A percentile compares a stretch with the other conserved stretches of the same genome.
Evolutionary conservation across 2,113 vertebrate genomes (phyloP).

Genomic region (Coreoperca whiteheadi): DNA sequence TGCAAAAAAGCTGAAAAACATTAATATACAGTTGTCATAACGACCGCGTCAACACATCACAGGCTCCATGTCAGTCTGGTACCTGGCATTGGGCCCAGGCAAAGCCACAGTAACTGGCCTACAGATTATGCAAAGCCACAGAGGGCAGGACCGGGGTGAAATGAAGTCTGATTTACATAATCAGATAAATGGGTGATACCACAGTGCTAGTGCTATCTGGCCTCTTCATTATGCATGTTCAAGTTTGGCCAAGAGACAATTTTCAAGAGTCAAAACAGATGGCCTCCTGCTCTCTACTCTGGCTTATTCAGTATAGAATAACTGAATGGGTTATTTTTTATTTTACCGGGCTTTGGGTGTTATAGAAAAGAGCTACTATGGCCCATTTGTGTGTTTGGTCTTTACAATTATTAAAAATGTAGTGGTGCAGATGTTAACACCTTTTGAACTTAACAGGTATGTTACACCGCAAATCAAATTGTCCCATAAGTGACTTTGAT

Average conservation of each 20-base stretch:
- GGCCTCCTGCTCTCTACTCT: neutral
- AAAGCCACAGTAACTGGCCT: conserved; percentile 32
- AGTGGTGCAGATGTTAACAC: neutral
- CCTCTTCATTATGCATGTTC: conserved; percentile 22
- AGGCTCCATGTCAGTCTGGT: conserved; percentile 25
- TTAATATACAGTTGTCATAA: conserved; percentile 12
- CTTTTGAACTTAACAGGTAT: neutral
- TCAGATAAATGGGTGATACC: conserved; percentile 50
- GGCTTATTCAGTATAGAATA: conserved; percentile 7
- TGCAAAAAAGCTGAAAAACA: neutral
- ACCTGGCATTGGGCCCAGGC: conserved; percentile 47
- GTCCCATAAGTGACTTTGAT: neutral
- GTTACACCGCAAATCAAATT: conserved; percentile 6
- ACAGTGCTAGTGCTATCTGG: conserved; percentile 19
- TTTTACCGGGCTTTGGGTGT: neutral
- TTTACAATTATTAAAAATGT: neutral
- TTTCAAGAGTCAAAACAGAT: conserved; percentile 8
- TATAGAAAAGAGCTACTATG: neutral
- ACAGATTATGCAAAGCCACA: conserved; percentile 59
- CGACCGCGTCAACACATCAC: conserved; percentile 19
- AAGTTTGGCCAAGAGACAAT: conserved; percentile 1
- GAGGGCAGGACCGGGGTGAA: conserved; percentile 33
- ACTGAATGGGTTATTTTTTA: neutral
- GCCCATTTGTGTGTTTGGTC: neutral
- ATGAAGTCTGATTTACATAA: conserved; percentile 59